A percentile compares a stretch with the other conserved stretches of the same genome.
Conservation (phyloP, 2,888 invertebrate species). For the Drosophila multiciliata region DNA sequence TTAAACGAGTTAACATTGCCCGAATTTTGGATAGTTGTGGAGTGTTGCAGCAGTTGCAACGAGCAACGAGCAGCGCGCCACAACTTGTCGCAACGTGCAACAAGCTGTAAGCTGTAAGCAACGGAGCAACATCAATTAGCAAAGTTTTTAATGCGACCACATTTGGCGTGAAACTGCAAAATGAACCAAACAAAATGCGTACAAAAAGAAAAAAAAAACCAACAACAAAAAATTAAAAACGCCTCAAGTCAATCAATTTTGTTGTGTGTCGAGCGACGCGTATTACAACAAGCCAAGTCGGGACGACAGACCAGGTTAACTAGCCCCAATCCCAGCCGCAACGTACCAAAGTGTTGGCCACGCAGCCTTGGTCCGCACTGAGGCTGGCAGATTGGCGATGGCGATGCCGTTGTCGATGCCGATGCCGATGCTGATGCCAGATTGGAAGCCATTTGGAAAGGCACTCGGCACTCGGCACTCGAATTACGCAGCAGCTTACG, state of each 20-base stretch:
- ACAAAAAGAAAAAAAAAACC: conserved; percentile 19
- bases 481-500: conserved; percentile 69
- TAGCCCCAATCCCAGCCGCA: conserved; percentile 9
- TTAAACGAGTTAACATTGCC: conserved; percentile 51
- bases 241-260: conserved; percentile 76
- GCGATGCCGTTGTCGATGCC: conserved; percentile 37
- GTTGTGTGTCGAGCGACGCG: conserved; percentile 48
- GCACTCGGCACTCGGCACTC: conserved; percentile 56
- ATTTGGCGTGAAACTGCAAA: conserved; percentile 74
- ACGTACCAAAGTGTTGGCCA: conserved; percentile 54
- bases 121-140: conserved; percentile 76
- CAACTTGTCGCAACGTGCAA: conserved; percentile 49
- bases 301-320: conserved; percentile 24
- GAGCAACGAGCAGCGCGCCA: conserved; percentile 10
- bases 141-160: conserved; percentile 72
- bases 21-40: neutral
- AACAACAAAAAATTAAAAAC: conserved; percentile 40
- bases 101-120: conserved; percentile 24
- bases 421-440: conserved; percentile 49
- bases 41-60: conserved; percentile 37
- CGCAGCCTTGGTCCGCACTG: conserved; percentile 50
- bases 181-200: conserved; percentile 60
- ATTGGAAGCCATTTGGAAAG: conserved; percentile 72
- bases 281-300: conserved; percentile 42
- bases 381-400: conserved; percentile 35